These are phyloP conservation scores for Meghimatium bilineatum DNA, from an alignment of 2,888 invertebrate genomes.

Conservation along the genomic window DNA sequence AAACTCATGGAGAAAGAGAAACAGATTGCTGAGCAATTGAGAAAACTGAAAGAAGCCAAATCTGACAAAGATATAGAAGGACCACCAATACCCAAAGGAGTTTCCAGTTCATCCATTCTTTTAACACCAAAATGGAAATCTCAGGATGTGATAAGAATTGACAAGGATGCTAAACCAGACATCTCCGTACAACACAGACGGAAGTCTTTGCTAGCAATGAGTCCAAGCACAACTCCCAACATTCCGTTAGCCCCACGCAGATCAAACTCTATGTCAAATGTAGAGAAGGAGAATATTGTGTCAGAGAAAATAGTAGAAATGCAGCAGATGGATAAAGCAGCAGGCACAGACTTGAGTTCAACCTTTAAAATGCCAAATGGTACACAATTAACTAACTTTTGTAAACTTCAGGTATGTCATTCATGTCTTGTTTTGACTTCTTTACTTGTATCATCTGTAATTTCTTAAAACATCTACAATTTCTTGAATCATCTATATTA, in stretches of 20 bases:
- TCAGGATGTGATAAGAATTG: slow-evolving; percentile 42
- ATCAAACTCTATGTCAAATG: background rate
- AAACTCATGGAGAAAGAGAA: slow-evolving; percentile 46
- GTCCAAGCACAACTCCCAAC: slow-evolving; percentile 41
- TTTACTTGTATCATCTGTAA: too few relatives aligned
- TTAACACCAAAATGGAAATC: slow-evolving; percentile 11
- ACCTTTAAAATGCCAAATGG: slow-evolving; percentile 56
- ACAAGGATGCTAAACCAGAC: slow-evolving; percentile 12
- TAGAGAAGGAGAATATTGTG: slow-evolving; percentile 12
- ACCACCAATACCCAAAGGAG: background rate
- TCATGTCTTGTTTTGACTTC: background rate
- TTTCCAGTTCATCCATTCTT: background rate
- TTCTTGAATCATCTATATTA: too few relatives aligned
- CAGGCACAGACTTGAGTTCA: background rate
- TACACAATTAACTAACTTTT: slow-evolving; percentile 54
- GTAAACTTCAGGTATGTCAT: slow-evolving; percentile 58
- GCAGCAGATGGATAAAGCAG: background rate
- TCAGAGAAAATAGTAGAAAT: background rate
- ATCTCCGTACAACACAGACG: slow-evolving; percentile 6
- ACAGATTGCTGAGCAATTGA: slow-evolving; percentile 42
- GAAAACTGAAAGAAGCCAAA: slow-evolving; percentile 31
- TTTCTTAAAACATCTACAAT: too few relatives aligned
- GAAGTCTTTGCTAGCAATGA: slow-evolving; percentile 30
- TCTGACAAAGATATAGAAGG: slow-evolving; percentile 5
- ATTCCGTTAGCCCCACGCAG: slow-evolving; percentile 35